phyloP scores from a whole-genome alignment of 2,888 invertebrate genomes.

The Brachylomia viminalis region DNA sequence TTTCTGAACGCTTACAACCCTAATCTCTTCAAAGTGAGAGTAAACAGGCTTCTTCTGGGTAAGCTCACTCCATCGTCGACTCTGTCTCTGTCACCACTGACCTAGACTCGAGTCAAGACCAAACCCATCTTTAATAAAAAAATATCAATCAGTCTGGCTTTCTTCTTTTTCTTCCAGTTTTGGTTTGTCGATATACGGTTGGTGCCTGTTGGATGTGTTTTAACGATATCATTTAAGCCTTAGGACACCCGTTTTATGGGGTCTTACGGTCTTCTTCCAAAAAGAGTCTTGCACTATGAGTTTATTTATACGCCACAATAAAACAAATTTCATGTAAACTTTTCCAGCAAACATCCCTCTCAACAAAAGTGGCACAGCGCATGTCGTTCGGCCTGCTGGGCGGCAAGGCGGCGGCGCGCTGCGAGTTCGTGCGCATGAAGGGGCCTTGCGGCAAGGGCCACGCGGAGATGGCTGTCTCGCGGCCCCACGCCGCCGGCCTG shows the following conservation, averaged over 20 bases:
- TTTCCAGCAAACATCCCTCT: constrained; percentile 96
- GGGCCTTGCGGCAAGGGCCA: constrained; percentile 98
- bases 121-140: too few species aligned
- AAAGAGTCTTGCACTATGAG: not conserved
- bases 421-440: constrained; percentile 99
- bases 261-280: not conserved
- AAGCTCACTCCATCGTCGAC: too few species aligned
- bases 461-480: constrained; percentile 99
- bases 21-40: too few species aligned
- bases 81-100: too few species aligned
- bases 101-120: too few species aligned
- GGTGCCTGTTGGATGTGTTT: not conserved
- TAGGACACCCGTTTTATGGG: not conserved
- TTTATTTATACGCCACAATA: not conserved
- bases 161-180: not conserved
- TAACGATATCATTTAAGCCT: too few species aligned
- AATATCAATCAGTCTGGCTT: too few species aligned
- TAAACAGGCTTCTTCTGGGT: too few species aligned
- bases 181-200: not conserved
- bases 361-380: constrained; percentile 98
- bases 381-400: constrained; percentile 98
- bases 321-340: not conserved
- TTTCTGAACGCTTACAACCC: too few species aligned
- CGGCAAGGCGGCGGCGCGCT: constrained; percentile 94
- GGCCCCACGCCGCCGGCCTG: constrained; percentile 97